Percentiles rank a stretch among this genome's conserved stretches.
Conservation (phyloP, 1,140 invertebrate genomes). For the Lerema accius region DNA sequence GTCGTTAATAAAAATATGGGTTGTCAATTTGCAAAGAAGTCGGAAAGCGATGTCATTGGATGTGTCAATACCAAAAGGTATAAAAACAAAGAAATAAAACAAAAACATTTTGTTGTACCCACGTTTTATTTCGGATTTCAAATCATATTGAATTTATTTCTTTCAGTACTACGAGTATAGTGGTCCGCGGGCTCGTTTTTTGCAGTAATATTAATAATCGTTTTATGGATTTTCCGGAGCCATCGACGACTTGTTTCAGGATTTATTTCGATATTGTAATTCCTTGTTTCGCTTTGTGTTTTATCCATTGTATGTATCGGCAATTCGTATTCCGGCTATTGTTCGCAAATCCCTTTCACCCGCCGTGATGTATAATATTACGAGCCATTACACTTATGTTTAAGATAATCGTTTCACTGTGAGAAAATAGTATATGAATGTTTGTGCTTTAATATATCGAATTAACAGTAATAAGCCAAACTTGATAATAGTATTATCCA, state of each 20-base stretch:
- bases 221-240: conserved; percentile 13
- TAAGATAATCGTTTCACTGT: not conserved
- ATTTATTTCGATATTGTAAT: conserved; percentile 32
- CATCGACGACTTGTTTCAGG: conserved; percentile 11
- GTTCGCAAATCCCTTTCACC: conserved; percentile 16
- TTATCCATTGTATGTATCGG: conserved; percentile 17
- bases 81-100: too few species aligned
- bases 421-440: not conserved
- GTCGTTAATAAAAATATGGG: too few species aligned
- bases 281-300: conserved; percentile 16
- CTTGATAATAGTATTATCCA: too few species aligned
- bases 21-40: too few species aligned
- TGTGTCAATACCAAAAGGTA: too few species aligned
- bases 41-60: too few species aligned
- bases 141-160: not conserved
- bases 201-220: conserved; percentile 16
- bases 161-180: conserved; percentile 4
- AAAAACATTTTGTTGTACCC: too few species aligned
- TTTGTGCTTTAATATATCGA: too few species aligned
- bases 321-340: conserved; percentile 22
- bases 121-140: too few species aligned
- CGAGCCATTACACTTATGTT: not conserved
- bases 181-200: conserved; percentile 7
- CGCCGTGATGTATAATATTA: conserved; percentile 7
- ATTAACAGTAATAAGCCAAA: too few species aligned